These are phyloP conservation scores for Marcusenius ussheri DNA, from an alignment of 2,113 vertebrate genomes.

Conservation along the genomic window DNA sequence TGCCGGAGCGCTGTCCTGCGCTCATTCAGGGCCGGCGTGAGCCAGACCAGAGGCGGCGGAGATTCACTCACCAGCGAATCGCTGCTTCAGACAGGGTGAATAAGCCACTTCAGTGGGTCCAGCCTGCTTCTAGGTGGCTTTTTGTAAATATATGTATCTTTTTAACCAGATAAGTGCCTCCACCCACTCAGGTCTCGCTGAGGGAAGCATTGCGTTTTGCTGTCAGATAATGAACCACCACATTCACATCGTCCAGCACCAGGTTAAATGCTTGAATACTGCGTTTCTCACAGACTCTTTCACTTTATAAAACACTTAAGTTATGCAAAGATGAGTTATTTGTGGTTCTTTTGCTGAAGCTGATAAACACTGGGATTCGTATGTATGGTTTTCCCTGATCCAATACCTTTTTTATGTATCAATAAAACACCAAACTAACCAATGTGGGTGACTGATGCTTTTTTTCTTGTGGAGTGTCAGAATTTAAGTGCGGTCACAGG, in stretches of 20 bases:
- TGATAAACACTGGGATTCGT: slow-evolving; percentile 63
- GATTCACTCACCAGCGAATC: background rate
- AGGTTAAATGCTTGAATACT: background rate
- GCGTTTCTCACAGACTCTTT: background rate
- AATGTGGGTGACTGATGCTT: background rate
- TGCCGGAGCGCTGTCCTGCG: background rate
- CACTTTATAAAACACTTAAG: background rate
- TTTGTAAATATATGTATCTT: background rate
- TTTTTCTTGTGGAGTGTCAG: background rate
- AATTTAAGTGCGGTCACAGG: background rate
- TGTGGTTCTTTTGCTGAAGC: slow-evolving; percentile 43
- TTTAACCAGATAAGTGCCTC: background rate
- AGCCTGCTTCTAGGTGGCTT: background rate
- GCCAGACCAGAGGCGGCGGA: background rate
- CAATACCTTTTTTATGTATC: slow-evolving; percentile 23
- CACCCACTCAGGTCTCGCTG: background rate
- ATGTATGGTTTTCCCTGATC: slow-evolving; percentile 18
- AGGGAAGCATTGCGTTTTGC: background rate
- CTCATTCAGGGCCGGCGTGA: background rate
- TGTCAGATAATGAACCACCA: background rate
- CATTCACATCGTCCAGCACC: background rate
- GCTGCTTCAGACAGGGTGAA: background rate
- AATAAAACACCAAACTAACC: slow-evolving; percentile 17
- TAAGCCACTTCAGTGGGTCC: background rate
- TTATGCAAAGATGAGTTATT: background rate